Evolutionary conservation across 2,888 invertebrate genomes (phyloP), one percentile per base, ranked within the genome.

Genomic region (Ariolimax columbianus): DNA sequence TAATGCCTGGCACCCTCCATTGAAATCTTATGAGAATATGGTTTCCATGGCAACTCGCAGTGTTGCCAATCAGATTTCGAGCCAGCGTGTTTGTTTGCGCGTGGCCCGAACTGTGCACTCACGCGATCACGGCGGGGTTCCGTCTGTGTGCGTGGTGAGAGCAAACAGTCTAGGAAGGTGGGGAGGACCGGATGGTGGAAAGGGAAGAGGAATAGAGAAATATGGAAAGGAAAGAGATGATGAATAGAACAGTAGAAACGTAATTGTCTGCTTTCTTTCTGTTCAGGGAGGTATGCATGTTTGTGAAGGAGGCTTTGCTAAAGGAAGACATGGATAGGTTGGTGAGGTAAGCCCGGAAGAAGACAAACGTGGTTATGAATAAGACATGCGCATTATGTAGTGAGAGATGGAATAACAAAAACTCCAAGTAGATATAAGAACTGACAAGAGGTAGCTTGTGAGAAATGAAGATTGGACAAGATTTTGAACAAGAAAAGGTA

Each of bases 31-130:
- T 33, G 68, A 68, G 68, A 80, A 80, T 80, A 68, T 80, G 68
- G 80, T 80, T 80, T 59, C 80, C 80, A 80, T 68, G 80, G 80
- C 43, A 80, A 80, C 79, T 0, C 68, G 68, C 47, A 66, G 51
- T 47, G 68, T 80, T 80, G 80, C 80, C 80, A 80, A 80, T 80
- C 80, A 80, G 80, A 80, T 80, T 36, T 80, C 80, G 68, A 68
- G 80, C 80, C 47, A 47, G 80, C 80, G 68, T 80, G 80, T 68
- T 80, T 80, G 80, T 80, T 80, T 80, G 80, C 80, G 80, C 80
- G 80, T 80, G 80, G 63, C 68, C 68, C 68, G 68, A 68, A 43
- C 80, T 40, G 43, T 30, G 80, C 80, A 68, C 80, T 80, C 80
- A 80, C 80, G 80, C 80, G 80, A 80, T 33, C 47, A 47, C 80